These are phyloP conservation scores for Orthosia gracilis DNA, from an alignment of 2,888 invertebrate species.

Conservation along the genomic window DNA sequence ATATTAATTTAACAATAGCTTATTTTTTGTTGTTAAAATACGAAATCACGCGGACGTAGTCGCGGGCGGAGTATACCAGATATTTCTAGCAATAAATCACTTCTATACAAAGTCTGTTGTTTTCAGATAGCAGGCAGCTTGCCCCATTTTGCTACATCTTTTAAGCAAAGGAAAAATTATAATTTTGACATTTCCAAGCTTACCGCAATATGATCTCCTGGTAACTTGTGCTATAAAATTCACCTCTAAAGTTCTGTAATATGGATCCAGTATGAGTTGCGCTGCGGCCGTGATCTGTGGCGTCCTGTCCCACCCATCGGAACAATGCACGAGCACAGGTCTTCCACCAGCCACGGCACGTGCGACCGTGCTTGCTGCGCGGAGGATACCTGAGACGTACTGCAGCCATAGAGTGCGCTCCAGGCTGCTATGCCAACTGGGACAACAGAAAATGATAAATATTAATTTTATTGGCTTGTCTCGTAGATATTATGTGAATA, in stretches of 20 bases:
- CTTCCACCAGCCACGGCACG: constrained; percentile 96
- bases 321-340: constrained; percentile 99
- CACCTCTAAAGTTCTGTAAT: constrained; percentile 98
- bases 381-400: constrained; percentile 96
- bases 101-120: no score
- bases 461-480: not conserved
- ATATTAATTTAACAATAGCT: no score
- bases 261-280: constrained; percentile 97
- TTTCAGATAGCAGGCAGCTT: no score
- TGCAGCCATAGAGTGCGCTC: constrained; percentile 98
- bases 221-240: constrained; percentile 45
- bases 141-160: not conserved
- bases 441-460: constrained; percentile 7
- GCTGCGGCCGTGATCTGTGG: constrained; percentile 99
- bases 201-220: not conserved
- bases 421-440: constrained; percentile 96
- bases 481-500: no score
- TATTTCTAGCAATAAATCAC: no score
- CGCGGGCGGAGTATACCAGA: no score
- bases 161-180: not conserved
- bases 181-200: not conserved
- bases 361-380: constrained; percentile 95
- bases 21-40: no score
- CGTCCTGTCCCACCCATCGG: constrained; percentile 99
- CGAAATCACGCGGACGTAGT: no score